phyloP scores from a whole-genome alignment of 2,888 invertebrate genomes.

The Chirona hameri region DNA sequence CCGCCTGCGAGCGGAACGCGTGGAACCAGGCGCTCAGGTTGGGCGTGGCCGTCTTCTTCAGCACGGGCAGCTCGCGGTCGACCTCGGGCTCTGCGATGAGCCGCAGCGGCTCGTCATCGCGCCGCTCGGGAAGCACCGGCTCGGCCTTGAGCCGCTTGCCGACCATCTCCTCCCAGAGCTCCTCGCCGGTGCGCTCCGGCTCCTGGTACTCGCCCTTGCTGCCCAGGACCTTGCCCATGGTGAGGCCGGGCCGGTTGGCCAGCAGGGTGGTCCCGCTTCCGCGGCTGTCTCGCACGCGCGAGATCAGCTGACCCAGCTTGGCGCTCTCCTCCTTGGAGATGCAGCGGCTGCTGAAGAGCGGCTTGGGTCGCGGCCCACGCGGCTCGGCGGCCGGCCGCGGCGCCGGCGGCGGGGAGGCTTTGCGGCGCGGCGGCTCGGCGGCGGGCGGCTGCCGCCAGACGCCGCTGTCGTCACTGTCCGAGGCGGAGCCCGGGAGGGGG shows the following conservation, averaged over 20 bases:
- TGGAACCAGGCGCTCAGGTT: conserved; percentile 89
- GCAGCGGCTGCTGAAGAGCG: conserved; percentile 24
- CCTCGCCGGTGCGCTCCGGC: conserved; percentile 25
- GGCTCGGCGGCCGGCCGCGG: conserved; percentile 43
- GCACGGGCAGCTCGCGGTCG: conserved; percentile 12
- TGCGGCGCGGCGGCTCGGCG: conserved; percentile 40
- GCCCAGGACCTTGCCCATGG: conserved; percentile 13
- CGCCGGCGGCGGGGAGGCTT: conserved; percentile 40
- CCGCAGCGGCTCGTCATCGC: conserved; percentile 4
- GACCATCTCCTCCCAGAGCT: conserved; percentile 27
- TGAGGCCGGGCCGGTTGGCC: neutral
- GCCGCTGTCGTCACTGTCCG: conserved; percentile 39
- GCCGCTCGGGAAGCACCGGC: conserved; percentile 1
- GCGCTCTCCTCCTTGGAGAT: conserved; percentile 30
- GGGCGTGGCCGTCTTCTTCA: conserved; percentile 68
- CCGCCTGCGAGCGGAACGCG: conserved; percentile 82
- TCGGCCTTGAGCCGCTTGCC: neutral
- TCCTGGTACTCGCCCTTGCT: neutral
- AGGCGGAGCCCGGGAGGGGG: neutral
- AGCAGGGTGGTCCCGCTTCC: conserved; percentile 27
- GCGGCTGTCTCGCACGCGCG: neutral
- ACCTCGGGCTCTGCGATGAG: conserved; percentile 6
- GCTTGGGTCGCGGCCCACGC: neutral
- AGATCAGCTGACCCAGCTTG: conserved; percentile 29
- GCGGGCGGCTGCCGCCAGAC: conserved; percentile 39